Evolutionary conservation across 2,113 vertebrate species (phyloP).

Genomic region (Lepus americanus): DNA sequence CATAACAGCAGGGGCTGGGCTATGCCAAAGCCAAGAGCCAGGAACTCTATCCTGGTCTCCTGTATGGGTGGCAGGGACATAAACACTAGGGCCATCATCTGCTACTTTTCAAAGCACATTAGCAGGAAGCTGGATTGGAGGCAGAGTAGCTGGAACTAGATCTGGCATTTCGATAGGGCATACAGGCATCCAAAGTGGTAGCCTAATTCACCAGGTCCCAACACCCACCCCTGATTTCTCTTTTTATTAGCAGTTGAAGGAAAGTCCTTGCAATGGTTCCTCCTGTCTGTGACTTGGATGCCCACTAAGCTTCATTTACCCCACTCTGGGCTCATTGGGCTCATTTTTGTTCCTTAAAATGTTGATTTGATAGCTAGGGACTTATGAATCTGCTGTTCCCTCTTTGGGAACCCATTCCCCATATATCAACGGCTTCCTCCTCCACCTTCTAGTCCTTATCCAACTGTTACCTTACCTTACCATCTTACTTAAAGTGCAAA

Average conservation of each 20-base stretch:
- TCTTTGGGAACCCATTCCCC: neutral
- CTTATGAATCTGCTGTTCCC: neutral
- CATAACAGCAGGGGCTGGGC: no score
- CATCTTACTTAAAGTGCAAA: slow-evolving; percentile 19
- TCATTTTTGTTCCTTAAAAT: slow-evolving; percentile 29
- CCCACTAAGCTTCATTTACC: neutral
- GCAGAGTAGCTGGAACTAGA: no score
- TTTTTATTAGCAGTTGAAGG: neutral
- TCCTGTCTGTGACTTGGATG: neutral
- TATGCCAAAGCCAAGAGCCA: no score
- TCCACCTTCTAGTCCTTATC: neutral
- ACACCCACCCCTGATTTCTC: neutral
- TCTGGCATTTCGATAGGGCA: no score
- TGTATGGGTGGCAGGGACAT: no score
- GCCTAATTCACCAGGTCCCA: neutral
- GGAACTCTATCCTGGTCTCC: no score
- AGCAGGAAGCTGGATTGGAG: no score
- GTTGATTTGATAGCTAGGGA: neutral
- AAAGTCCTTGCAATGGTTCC: neutral
- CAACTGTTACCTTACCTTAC: neutral
- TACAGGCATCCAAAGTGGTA: no score
- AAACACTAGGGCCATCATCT: no score
- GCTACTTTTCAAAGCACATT: no score
- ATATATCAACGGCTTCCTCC: neutral
- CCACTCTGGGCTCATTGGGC: neutral